Conservation (phyloP, 1,140 invertebrate species). For the Gryon sp. region DNA sequence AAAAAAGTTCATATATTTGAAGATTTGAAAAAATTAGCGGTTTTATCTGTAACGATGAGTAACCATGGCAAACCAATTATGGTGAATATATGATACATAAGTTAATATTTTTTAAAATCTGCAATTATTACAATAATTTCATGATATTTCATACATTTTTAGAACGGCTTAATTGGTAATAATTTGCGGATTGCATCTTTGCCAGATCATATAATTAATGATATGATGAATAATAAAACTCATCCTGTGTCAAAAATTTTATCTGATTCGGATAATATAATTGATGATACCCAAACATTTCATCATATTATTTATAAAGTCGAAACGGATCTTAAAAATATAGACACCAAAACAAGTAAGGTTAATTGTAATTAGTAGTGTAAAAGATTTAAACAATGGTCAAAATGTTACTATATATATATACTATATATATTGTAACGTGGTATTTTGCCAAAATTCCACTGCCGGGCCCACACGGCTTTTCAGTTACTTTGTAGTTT, state of each 20-base stretch:
- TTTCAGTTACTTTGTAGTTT: too few relatives aligned
- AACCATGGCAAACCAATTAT: slow-evolving; percentile 50
- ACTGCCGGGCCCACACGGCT: too few relatives aligned
- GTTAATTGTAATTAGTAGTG: too few relatives aligned
- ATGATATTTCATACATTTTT: slow-evolving; percentile 19
- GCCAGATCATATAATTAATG: slow-evolving; percentile 51
- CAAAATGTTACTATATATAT: too few relatives aligned
- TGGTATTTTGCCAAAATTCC: too few relatives aligned
- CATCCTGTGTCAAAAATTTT: slow-evolving; percentile 3
- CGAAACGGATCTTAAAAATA: too few relatives aligned
- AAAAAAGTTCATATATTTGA: slow-evolving; percentile 27
- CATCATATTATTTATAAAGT: slow-evolving; percentile 68
- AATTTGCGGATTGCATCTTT: slow-evolving; percentile 64
- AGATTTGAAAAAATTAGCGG: slow-evolving; percentile 62
- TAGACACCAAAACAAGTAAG: too few relatives aligned
- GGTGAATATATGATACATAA: slow-evolving; percentile 52
- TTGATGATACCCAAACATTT: slow-evolving; percentile 28
- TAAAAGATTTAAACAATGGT: too few relatives aligned
- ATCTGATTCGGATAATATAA: background rate
- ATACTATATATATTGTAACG: too few relatives aligned
- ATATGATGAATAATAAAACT: slow-evolving; percentile 16
- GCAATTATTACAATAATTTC: too few relatives aligned
- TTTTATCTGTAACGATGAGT: slow-evolving; percentile 52
- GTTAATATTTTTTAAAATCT: too few relatives aligned
- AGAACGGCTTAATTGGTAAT: slow-evolving; percentile 64